Conservation (phyloP, 2,888 invertebrate species). For the Oxytorus armatus region DNA sequence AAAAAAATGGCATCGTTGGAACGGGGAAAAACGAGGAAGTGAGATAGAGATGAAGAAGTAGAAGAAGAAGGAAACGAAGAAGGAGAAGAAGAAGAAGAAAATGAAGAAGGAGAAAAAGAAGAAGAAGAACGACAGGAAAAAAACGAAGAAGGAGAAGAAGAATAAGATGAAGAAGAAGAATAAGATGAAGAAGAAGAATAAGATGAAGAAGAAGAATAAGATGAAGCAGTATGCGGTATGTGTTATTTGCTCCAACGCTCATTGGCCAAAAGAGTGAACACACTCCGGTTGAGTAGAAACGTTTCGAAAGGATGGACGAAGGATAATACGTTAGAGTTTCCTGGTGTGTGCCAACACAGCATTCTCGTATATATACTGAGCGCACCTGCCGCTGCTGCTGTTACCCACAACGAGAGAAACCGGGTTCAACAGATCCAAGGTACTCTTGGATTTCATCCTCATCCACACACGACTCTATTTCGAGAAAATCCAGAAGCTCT, state of each 20-base stretch:
- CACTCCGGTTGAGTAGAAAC: conserved; percentile 63
- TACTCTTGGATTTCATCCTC: conserved; percentile 44
- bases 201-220: conserved; percentile 1
- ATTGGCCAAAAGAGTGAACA: conserved; percentile 58
- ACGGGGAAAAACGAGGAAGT: too few species aligned
- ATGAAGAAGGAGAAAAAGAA: conserved; percentile 21
- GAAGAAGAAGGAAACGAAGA: too few species aligned
- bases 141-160: conserved; percentile 23
- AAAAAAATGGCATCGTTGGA: neutral
- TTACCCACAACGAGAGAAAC: conserved; percentile 21
- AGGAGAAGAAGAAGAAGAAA: neutral
- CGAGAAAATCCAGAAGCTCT: conserved; percentile 62
- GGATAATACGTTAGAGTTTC: conserved; percentile 64
- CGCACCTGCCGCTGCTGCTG: conserved; percentile 53
- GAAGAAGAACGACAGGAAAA: neutral
- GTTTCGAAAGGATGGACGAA: conserved; percentile 60
- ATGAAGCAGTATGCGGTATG: conserved; percentile 43
- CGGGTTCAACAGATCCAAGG: conserved; percentile 26
- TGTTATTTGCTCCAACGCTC: conserved; percentile 65
- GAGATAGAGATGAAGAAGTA: too few species aligned
- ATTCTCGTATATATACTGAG: conserved; percentile 46
- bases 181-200: conserved; percentile 3
- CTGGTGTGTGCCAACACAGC: conserved; percentile 24
- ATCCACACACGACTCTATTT: conserved; percentile 56
- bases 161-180: neutral